Evolutionary conservation across 2,888 invertebrate species (phyloP).

Genomic region (Psococerastis gibbosa): DNA sequence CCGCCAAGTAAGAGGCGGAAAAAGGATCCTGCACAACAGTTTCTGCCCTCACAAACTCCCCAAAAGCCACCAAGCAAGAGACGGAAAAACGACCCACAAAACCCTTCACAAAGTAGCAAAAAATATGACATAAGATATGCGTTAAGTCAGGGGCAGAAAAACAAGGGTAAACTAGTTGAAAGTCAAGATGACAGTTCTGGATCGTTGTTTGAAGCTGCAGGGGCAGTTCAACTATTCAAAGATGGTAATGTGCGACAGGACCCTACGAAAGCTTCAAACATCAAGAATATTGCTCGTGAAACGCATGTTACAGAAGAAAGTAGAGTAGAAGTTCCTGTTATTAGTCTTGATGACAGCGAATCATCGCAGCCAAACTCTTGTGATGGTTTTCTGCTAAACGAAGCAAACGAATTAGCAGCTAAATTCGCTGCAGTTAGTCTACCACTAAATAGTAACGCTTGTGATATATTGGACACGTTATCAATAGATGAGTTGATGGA

Average conservation of each 20-base stretch:
- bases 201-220: background rate
- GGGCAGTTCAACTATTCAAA: background rate
- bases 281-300: too few species aligned
- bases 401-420: too few species aligned
- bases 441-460: too few species aligned
- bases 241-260: too few species aligned
- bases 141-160: background rate
- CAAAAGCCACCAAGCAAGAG: background rate
- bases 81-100: too few species aligned
- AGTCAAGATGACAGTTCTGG: conserved; percentile 3
- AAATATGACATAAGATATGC: conserved; percentile 8
- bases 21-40: background rate
- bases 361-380: too few species aligned
- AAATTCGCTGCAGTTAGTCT: too few species aligned
- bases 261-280: too few species aligned
- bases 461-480: background rate
- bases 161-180: background rate
- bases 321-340: too few species aligned
- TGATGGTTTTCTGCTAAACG: too few species aligned
- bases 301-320: too few species aligned
- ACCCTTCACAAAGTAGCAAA: background rate
- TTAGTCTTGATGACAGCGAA: too few species aligned
- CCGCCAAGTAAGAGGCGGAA: background rate
- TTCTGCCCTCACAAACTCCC: background rate
- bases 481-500: background rate